Base-by-base conservation (phyloP, 2,797 vertebrate species). In the Ptychobarbus kaznakovi region DNA sequence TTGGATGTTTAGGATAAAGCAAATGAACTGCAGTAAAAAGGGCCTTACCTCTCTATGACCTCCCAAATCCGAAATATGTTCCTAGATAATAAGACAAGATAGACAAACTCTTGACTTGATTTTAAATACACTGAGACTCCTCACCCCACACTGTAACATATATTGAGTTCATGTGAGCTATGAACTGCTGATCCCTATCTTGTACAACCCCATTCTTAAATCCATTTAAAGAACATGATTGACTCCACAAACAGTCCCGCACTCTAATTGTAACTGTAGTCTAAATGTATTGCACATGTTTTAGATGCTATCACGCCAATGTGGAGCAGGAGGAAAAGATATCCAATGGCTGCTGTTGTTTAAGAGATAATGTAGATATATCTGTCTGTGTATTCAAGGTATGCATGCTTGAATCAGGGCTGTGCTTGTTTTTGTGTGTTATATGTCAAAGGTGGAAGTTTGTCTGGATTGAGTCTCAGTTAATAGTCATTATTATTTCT, bases 311-410 rank as follows among this genome's bases (percentile, higher is more conserved):
- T 89, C 89, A 69, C 4, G 38, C 28, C 46, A 25, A 46, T 75
- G 80, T n/a, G 46, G 32, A 84, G 73, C 6, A 13, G n/a, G 42
- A 72, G 83, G 66, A 82, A 80, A 53, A 66, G 58, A 61, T 53
- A 80, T 77, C 78, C 35, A 61, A 80, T 84, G 81, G 79, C 18
- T 86, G 66, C 53, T 38, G 75, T 84, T 56, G 73, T 76, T 83
- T 63, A 80, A 75, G 51, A 84, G 86, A 89, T 87, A 80, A 73
- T 40, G 38, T 25, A 66, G 89, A 88, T 87, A 86, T 85, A 81
- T 90, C 51, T 86, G 87, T 89, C 84, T 86, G 81, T 87, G 87
- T 80, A 56, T 80, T 85, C n/a, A 44, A 79, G 84, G 89, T 82
- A 90, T 89, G 87, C 35, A 0, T 73, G 80, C 70, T 69, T 58